These are phyloP conservation scores for Clarias platycephalus DNA, from an alignment of 2,797 vertebrate genomes.

Conservation along the genomic window DNA sequence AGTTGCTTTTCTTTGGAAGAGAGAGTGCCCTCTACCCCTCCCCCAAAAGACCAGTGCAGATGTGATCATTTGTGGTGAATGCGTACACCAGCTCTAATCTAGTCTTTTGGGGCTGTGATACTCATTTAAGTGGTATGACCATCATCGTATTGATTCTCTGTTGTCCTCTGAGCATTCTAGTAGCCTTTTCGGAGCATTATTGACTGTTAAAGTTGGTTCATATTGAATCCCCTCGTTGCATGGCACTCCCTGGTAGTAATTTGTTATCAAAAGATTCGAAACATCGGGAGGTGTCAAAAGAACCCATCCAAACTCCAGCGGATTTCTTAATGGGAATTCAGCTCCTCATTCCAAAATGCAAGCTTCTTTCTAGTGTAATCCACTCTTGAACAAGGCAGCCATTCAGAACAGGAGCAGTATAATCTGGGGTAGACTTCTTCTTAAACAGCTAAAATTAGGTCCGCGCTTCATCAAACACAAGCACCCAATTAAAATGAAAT, in stretches of 20 bases:
- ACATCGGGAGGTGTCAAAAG: neutral
- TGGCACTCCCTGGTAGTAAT: conserved; percentile 34
- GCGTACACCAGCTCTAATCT: conserved; percentile 24
- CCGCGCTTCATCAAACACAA: conserved; percentile 74
- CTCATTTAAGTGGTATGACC: conserved; percentile 16
- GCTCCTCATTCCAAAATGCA: conserved; percentile 79
- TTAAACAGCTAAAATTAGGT: conserved; percentile 78
- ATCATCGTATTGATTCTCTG: conserved; percentile 39
- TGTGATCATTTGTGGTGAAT: conserved; percentile 39
- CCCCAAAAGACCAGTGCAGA: conserved; percentile 30
- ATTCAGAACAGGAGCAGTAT: conserved; percentile 75
- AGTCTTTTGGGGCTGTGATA: conserved; percentile 6
- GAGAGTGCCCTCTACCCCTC: conserved; percentile 1
- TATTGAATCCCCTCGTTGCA: conserved; percentile 27
- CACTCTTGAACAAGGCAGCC: conserved; percentile 74
- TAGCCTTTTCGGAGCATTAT: conserved; percentile 31
- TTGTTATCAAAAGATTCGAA: conserved; percentile 38
- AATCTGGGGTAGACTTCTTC: conserved; percentile 75
- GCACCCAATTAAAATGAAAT: conserved; percentile 65
- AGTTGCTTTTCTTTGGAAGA: conserved; percentile 29
- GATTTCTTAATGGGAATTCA: conserved; percentile 80
- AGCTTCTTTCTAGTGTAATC: conserved; percentile 76
- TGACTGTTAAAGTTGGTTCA: conserved; percentile 31
- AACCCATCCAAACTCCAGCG: conserved; percentile 67
- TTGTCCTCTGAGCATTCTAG: conserved; percentile 24